Percentiles rank a stretch among this genome's conserved stretches.
Conservation (phyloP, 1,140 invertebrate genomes). For the Anastrepha ludens region DNA sequence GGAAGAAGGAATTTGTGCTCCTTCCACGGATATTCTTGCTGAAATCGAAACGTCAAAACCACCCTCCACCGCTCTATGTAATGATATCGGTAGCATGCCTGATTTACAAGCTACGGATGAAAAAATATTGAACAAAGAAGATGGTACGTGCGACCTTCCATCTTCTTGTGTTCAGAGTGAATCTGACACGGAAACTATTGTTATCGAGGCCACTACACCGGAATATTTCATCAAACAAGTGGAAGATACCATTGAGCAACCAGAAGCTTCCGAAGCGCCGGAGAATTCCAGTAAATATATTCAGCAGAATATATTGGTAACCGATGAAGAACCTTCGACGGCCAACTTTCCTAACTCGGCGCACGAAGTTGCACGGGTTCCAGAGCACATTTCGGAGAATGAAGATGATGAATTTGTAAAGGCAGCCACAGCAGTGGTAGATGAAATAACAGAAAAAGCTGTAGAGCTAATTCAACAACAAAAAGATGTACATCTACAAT, state of each 20-base stretch:
- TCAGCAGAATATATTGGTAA: neutral
- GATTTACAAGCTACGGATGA: neutral
- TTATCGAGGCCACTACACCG: too few species aligned
- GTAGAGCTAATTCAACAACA: conserved; percentile 50
- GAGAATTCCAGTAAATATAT: neutral
- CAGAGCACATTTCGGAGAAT: neutral
- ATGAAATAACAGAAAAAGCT: conserved; percentile 52
- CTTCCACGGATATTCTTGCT: neutral
- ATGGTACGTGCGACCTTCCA: neutral
- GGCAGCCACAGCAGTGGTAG: conserved; percentile 49
- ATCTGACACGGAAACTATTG: neutral
- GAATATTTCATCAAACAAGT: too few species aligned
- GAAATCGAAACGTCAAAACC: neutral
- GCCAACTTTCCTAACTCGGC: neutral
- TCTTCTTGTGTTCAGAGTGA: neutral
- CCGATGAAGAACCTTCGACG: neutral
- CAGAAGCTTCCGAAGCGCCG: neutral
- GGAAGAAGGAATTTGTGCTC: conserved; percentile 29
- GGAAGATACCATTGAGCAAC: neutral
- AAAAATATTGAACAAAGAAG: neutral
- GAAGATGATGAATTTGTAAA: neutral
- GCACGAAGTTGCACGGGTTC: neutral
- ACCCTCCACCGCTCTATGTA: neutral
- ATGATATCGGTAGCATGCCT: neutral
- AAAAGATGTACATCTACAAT: neutral